A percentile compares a stretch with the other conserved stretches of the same genome.
Evolutionary conservation across 2,888 invertebrate genomes (phyloP).

Genomic region (Agrilus mali): DNA sequence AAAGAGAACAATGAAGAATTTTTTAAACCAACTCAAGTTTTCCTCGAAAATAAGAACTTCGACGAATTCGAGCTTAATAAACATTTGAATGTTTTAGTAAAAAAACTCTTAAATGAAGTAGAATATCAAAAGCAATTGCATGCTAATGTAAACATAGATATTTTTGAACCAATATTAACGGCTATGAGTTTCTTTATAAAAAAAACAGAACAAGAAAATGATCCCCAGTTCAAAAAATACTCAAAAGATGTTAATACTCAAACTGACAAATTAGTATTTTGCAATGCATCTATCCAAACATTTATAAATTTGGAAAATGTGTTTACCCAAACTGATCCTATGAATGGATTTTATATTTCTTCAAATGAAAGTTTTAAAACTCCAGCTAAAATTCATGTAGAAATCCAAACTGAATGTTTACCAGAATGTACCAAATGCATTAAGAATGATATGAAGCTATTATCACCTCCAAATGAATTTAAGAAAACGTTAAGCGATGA

Average conservation of each 20-base stretch:
- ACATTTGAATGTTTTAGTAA: too few species aligned
- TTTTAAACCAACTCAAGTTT: too few species aligned
- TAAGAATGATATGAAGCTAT: not conserved
- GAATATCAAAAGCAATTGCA: too few species aligned
- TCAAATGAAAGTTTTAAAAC: constrained; percentile 14
- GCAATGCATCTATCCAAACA: constrained; percentile 1
- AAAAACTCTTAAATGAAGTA: too few species aligned
- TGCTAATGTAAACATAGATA: too few species aligned
- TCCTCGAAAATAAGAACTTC: too few species aligned
- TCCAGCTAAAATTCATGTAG: constrained; percentile 5
- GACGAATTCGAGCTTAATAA: too few species aligned
- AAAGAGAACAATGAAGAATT: too few species aligned
- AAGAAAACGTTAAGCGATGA: not conserved
- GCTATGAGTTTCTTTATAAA: too few species aligned
- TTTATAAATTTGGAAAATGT: not conserved
- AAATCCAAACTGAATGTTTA: constrained; percentile 14
- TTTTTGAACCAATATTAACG: too few species aligned
- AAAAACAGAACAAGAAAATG: too few species aligned
- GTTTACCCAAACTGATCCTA: constrained; percentile 12
- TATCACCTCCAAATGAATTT: not conserved
- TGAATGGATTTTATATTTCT: constrained; percentile 13
- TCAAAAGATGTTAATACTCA: not conserved
- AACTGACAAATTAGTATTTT: not conserved
- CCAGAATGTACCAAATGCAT: constrained; percentile 9
- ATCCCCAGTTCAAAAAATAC: too few species aligned